A percentile compares a stretch with the other conserved stretches of the same genome.
phyloP scores from a whole-genome alignment of 2,888 invertebrate genomes.

The Ferdinandea cuprea region DNA sequence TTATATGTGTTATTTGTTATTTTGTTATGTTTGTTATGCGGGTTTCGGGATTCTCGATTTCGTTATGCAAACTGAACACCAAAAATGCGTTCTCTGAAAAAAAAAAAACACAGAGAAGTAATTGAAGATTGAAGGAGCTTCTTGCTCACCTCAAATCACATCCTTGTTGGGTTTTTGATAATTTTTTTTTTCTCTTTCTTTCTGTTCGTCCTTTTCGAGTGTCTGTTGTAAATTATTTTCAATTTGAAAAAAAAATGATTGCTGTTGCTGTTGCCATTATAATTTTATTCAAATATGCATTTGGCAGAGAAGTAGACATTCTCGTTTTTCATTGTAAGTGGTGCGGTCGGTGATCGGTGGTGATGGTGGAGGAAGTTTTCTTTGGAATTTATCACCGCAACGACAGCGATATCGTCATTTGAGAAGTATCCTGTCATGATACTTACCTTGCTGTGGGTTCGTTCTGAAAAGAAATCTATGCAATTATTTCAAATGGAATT shows the following conservation, averaged over 20 bases:
- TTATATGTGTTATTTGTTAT: slow-evolving; percentile 16
- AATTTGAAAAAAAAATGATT: slow-evolving; percentile 78
- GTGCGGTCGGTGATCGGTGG: slow-evolving; percentile 42
- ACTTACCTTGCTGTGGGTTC: slow-evolving; percentile 12
- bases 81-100: slow-evolving; percentile 46
- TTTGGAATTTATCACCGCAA: slow-evolving; percentile 70
- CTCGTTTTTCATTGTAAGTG: slow-evolving; percentile 29
- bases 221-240: slow-evolving; percentile 80
- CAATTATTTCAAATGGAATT: slow-evolving; percentile 63
- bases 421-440: slow-evolving; percentile 18
- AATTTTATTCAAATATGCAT: slow-evolving; percentile 74
- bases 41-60: slow-evolving; percentile 44
- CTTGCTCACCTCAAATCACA: slow-evolving; percentile 70
- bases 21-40: slow-evolving; percentile 67
- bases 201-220: slow-evolving; percentile 22
- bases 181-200: slow-evolving; percentile 11
- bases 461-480: slow-evolving; percentile 37
- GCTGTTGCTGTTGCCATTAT: slow-evolving; percentile 54
- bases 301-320: slow-evolving; percentile 71
- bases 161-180: slow-evolving; percentile 35
- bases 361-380: slow-evolving; percentile 46
- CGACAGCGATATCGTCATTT: slow-evolving; percentile 23
- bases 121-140: slow-evolving; percentile 65
- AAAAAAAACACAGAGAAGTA: slow-evolving; percentile 29
- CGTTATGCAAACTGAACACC: slow-evolving; percentile 10